Evolutionary conservation across 2,113 vertebrate species (phyloP), one percentile per base, ranked within the genome.

Genomic region (Mesitornis unicolor): DNA sequence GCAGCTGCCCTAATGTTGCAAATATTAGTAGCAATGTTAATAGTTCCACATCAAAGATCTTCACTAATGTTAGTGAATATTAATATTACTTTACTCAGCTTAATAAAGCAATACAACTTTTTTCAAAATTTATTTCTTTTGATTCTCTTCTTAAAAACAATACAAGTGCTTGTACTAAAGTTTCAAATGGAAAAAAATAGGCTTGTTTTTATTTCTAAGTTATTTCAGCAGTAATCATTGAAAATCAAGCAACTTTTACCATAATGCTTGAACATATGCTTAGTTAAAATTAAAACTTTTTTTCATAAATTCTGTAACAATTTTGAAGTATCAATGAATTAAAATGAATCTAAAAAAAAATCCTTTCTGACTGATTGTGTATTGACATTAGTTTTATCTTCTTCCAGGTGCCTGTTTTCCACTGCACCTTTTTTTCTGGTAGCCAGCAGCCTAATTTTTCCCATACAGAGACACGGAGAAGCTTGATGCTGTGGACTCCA

Each of bases 1-100:
- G 96, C 98, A 99, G 99, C 40, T 89, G 73, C 43, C 89, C 94
- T 97, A 50, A 21, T 61, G 15, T 67, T 40, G 31, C 19, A 93
- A 85, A 90, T 33, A 9, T 85, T 75, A 53, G 4, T 33, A 59
- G 43, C 36, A 91, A 17, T 33, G 20, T 10, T 40, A 53, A 33
- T 11, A 84, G 11, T 64, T 45, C 6, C 28, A 45, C 28, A 51
- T 38, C 10, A 67, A 71, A 81, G 6, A 18, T 31, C 5, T 71
- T 71, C 20, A 16, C 5, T 40, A 57, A 40, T 28, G 40, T 26
- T 45, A 61, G 13, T 82, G 53, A 45, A 7, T 35, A 59, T 38
- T n/a, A 20, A 26, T 17, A 25, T 51, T 47, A 35, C 22, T 83
- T 83, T 40, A 29, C 25, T 31, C 22, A 14, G 33, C 25, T 20